phyloP scores from a whole-genome alignment of 1,140 invertebrate species.

The Pectinophora gossypiella region DNA sequence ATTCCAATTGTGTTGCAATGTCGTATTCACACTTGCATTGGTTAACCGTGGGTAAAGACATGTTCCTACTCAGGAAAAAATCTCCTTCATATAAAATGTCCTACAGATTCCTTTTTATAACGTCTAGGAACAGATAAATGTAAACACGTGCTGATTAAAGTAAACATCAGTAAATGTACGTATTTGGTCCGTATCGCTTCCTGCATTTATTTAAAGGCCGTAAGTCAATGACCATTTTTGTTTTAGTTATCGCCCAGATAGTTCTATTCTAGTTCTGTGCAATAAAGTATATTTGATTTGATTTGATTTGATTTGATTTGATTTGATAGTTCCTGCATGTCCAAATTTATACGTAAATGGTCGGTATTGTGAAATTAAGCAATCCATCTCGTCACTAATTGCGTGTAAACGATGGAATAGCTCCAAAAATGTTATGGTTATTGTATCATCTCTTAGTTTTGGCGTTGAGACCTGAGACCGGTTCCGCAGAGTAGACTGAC shows the following conservation, averaged over 20 bases:
- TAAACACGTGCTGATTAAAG: slow-evolving; percentile 22
- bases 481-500: slow-evolving; percentile 3
- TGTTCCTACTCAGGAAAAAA: too few species aligned
- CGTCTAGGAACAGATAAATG: slow-evolving; percentile 14
- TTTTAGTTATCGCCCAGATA: slow-evolving; percentile 1
- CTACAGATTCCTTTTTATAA: neutral
- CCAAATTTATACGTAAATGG: neutral
- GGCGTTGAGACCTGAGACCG: slow-evolving; percentile 10
- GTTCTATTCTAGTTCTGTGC: too few species aligned
- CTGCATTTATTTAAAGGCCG: slow-evolving; percentile 40
- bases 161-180: slow-evolving; percentile 28
- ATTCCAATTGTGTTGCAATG: neutral
- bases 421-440: neutral
- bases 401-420: neutral
- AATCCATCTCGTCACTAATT: neutral
- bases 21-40: neutral
- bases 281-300: too few species aligned
- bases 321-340: neutral
- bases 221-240: slow-evolving; percentile 31
- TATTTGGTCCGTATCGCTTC: slow-evolving; percentile 32
- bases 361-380: neutral
- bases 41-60: neutral
- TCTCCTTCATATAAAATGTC: too few species aligned
- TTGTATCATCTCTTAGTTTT: slow-evolving; percentile 1
- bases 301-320: too few species aligned